Conservation (phyloP, 2,888 invertebrate species). For the Hipparchia semele region DNA sequence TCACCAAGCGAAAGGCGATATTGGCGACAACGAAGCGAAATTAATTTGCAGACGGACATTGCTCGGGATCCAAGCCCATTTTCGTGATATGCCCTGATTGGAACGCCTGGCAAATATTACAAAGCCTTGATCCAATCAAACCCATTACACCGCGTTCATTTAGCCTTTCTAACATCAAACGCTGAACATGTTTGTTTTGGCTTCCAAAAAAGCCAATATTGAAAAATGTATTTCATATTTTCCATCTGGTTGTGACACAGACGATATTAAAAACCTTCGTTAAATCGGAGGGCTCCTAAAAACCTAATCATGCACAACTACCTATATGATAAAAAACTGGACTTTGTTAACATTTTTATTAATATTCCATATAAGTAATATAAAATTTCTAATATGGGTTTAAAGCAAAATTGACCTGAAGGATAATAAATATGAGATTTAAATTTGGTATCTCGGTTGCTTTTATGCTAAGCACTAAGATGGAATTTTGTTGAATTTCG, state of each 20-base stretch:
- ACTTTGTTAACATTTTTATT: too few species aligned
- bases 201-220: not conserved
- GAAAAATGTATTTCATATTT: not conserved
- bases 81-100: slow-evolving; percentile 23
- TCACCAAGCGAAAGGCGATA: slow-evolving; percentile 9
- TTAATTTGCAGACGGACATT: slow-evolving; percentile 22
- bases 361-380: too few species aligned
- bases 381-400: too few species aligned
- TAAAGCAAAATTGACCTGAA: too few species aligned
- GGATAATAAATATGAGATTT: too few species aligned
- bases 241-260: not conserved
- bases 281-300: not conserved
- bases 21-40: slow-evolving; percentile 21
- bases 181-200: not conserved
- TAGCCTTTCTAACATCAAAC: slow-evolving; percentile 2
- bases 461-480: too few species aligned
- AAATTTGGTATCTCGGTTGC: too few species aligned
- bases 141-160: not conserved
- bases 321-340: too few species aligned
- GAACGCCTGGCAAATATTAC: slow-evolving; percentile 18
- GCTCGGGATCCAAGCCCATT: slow-evolving; percentile 16
- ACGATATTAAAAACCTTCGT: not conserved
- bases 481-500: too few species aligned
- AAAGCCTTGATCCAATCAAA: slow-evolving; percentile 16
- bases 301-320: too few species aligned